Conservation (phyloP, 2,797 vertebrate genomes). For the Enteromius afrohamiltoni region DNA sequence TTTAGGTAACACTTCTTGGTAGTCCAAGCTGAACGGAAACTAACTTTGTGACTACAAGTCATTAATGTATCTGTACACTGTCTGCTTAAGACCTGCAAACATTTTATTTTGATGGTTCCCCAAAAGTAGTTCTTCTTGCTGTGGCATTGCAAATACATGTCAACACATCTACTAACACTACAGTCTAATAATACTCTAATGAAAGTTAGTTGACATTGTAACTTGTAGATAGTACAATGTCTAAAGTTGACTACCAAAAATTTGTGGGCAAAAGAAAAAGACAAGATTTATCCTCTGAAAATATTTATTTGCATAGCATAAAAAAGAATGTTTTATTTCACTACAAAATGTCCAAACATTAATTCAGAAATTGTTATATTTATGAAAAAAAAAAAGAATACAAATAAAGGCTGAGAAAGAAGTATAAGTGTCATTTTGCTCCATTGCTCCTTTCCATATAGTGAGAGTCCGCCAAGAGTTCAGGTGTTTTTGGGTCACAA, state of each 20-base stretch:
- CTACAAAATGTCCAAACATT: slow-evolving; percentile 8
- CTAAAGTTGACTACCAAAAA: neutral
- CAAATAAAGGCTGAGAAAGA: neutral
- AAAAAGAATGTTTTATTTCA: neutral
- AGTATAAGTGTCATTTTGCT: slow-evolving; percentile 56
- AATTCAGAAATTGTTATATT: neutral
- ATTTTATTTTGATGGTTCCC: neutral
- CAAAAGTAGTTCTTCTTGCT: neutral
- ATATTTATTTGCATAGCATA: slow-evolving; percentile 33
- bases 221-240: neutral
- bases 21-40: neutral
- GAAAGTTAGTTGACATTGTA: neutral
- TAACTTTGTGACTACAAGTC: neutral
- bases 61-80: neutral
- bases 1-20: neutral
- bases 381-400: neutral
- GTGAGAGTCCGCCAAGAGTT: slow-evolving; percentile 51
- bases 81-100: neutral
- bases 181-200: neutral
- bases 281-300: slow-evolving; percentile 5
- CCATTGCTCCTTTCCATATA: slow-evolving; percentile 63
- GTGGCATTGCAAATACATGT: neutral
- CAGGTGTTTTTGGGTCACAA: slow-evolving; percentile 40
- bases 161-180: neutral
- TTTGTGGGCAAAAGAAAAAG: neutral